phyloP scores from a whole-genome alignment of 2,888 invertebrate genomes.

The Elegia similella region DNA sequence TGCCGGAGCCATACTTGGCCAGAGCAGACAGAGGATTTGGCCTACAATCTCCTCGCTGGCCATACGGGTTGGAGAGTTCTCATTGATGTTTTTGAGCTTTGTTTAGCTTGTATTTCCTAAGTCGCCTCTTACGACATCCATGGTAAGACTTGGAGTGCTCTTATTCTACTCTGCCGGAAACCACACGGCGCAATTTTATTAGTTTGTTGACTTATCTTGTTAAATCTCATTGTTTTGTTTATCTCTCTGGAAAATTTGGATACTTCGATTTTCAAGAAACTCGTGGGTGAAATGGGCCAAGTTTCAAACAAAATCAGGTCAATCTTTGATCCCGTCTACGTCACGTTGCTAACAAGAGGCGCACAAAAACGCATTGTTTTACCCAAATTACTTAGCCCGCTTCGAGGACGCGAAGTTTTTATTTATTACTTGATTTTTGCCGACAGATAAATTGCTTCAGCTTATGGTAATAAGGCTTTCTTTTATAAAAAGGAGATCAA shows the following conservation, averaged over 20 bases:
- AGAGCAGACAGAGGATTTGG: too few species aligned
- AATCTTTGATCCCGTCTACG: background rate
- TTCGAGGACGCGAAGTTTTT: conserved; percentile 26
- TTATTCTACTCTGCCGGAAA: too few species aligned
- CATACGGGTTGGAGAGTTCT: too few species aligned
- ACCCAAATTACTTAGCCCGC: conserved; percentile 11
- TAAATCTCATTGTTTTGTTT: background rate
- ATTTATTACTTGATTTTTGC: conserved; percentile 30
- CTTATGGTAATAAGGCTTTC: background rate
- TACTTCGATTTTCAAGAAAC: background rate
- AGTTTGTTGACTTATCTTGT: too few species aligned
- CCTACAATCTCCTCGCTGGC: too few species aligned
- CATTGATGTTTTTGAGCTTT: too few species aligned
- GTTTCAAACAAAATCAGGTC: background rate
- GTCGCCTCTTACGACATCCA: too few species aligned
- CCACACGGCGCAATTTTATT: too few species aligned
- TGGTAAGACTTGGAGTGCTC: too few species aligned
- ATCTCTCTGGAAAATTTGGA: background rate
- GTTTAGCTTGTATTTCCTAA: too few species aligned
- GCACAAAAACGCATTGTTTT: conserved; percentile 10
- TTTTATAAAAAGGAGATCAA: background rate
- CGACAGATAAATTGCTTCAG: background rate
- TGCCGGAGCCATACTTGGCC: too few species aligned
- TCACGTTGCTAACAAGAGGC: background rate
- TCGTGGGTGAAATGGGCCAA: background rate